Base-by-base conservation (phyloP, 2,888 invertebrate species). In the Lasioglossum zephyrum region DNA sequence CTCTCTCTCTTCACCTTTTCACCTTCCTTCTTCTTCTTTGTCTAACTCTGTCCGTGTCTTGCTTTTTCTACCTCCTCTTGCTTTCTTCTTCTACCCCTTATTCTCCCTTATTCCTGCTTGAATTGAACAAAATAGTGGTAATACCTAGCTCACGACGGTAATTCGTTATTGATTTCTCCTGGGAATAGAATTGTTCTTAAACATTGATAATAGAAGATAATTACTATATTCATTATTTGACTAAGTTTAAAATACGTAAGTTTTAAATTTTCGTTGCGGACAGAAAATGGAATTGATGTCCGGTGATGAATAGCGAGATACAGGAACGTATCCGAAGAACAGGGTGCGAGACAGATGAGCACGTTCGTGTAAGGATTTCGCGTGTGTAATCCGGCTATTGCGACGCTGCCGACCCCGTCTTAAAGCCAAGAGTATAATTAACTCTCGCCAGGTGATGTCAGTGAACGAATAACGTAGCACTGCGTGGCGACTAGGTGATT, bases 281-380 rank as follows among this genome's bases (percentile, higher is more conserved):
- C 73, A 79, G 82, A 88, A 89, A 88, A 88, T 88, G 87, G 83
- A 91, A 89, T 88, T 87, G 92, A 91, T 91, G 89, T 80, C 63
- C 81, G 79, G 76, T 76, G 86, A 83, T 72, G 53, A 76, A n/a
- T 47, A 39, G 22, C 63, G 26, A 44, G 70, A 82, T 82, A 85
- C 66, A 44, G 79, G 41, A 75, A 82, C 47, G 8, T 8, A 41
- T 41, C 41, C 16, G 26, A 31, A 16, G 13, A 26, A 26, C 26
- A 26, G 60, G 26, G 60, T 3, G 26, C 13, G 60, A 53, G 22
- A 9, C 22, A 18, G 16, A 22, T 22, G 31, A 26, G 9, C 11
- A 31, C 0, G 49, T 11, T 49, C 47, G 69, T 18, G 36, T 44
- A 81, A 76, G 77, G 77, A 77, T 81, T 63, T 18, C 49, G 22